phyloP scores from a whole-genome alignment of 64 coral and sea anemone species.

The Actinia equina region DNA sequence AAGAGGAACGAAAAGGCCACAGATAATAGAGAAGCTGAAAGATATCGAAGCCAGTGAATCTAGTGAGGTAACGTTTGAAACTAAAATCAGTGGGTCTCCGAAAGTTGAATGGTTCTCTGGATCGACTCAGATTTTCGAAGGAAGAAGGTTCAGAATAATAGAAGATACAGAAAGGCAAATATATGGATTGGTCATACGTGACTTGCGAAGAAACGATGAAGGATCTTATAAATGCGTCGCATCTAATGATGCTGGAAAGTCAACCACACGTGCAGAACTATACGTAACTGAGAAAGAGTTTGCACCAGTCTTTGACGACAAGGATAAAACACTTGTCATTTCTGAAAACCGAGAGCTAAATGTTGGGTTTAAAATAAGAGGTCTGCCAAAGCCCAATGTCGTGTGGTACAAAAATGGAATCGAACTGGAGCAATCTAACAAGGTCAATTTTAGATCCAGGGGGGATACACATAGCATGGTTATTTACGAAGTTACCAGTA shows the following conservation, averaged over 20 bases:
- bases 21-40: conserved; percentile 40
- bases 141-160: conserved; percentile 33
- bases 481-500: conserved; percentile 35
- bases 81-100: conserved; percentile 30
- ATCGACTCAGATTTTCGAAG: conserved; percentile 43
- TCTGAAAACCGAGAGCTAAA: conserved; percentile 60
- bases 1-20: conserved; percentile 28
- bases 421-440: conserved; percentile 24
- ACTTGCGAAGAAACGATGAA: conserved; percentile 43
- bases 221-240: conserved; percentile 76
- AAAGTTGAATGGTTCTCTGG: conserved; percentile 59
- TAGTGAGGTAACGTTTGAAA: conserved; percentile 34
- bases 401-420: conserved; percentile 77
- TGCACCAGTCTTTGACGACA: conserved; percentile 60
- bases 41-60: conserved; percentile 37
- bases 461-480: conserved; percentile 55
- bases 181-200: conserved; percentile 49
- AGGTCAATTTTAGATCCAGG: conserved; percentile 55
- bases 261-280: conserved; percentile 49
- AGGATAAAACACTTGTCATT: conserved; percentile 35
- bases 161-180: conserved; percentile 48
- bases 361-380: conserved; percentile 46
- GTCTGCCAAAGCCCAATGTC: conserved; percentile 48
- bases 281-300: conserved; percentile 49
- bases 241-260: conserved; percentile 50